Evolutionary conservation across 2,113 vertebrate genomes (phyloP).

Genomic region (Epinephelus lanceolatus): DNA sequence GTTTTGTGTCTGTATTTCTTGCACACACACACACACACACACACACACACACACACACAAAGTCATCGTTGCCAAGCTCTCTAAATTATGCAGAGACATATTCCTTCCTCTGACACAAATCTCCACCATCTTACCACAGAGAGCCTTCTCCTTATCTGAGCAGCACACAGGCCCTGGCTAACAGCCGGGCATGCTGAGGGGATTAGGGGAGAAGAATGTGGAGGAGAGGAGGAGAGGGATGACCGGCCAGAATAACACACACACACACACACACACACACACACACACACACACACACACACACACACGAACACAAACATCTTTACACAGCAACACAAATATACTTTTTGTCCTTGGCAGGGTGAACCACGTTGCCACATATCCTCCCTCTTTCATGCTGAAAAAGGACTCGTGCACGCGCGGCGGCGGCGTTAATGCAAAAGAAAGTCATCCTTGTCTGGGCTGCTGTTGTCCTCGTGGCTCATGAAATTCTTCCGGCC

Average conservation of each 20-base stretch:
- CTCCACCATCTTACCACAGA: constrained; percentile 67
- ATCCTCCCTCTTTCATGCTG: background rate
- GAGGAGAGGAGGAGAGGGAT: constrained; percentile 35
- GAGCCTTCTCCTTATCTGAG: constrained; percentile 60
- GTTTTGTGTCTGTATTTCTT: background rate
- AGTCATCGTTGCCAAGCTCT: constrained; percentile 5
- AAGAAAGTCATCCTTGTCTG: constrained; percentile 10
- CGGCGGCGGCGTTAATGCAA: background rate
- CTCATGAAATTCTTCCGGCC: constrained; percentile 10
- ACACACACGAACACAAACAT: constrained; percentile 12
- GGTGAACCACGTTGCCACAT: constrained; percentile 12
- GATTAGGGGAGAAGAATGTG: constrained; percentile 64
- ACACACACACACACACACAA: background rate
- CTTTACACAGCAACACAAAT: constrained; percentile 14
- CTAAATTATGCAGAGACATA: constrained; percentile 71
- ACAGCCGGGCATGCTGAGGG: constrained; percentile 53
- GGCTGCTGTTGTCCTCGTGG: constrained; percentile 8
- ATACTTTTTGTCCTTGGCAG: constrained; percentile 23
- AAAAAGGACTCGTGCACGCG: background rate
- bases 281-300: constrained; percentile 19
- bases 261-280: constrained; percentile 14
- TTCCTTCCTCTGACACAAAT: constrained; percentile 66
- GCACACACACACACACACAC: background rate
- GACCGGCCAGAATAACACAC: background rate
- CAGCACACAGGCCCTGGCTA: constrained; percentile 57